Base-by-base conservation (phyloP, 2,888 invertebrate species). In the Drosophila kambysellisi region DNA sequence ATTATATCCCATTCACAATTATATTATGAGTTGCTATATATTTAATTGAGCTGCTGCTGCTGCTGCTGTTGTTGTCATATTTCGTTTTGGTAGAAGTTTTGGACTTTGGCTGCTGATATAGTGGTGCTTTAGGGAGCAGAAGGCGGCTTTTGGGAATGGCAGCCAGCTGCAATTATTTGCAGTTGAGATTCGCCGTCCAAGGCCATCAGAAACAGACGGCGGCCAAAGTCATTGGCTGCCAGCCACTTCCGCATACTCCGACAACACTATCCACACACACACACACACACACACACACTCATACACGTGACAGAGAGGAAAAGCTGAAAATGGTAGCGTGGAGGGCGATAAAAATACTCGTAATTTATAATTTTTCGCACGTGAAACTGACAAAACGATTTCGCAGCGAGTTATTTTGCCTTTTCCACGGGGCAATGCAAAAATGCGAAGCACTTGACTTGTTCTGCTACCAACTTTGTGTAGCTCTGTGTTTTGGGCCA, bases 291-390 rank as follows among this genome's bases (percentile, higher is more conserved):
- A 52, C 41, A 41, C 29, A 58, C 41, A 33, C 48, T 17, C 32
- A 57, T 20, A 66, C 61, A 52, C 43, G 48, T 46, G 35, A 37
- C 29, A 33, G 43, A 37, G 41, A 5, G 20, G 3, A 30, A 20
- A 20, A n/a, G 32, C 12, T 7, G 48, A 5, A 17, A 25, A 11
- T 37, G 20, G 12, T 15, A 15, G 46, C 20, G 11, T 4, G 53
- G 33, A 20, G n/a, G n/a, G 15, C 29, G 48, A 59, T 37, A 9
- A 52, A 56, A 74, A 81, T 63, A 64, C 39, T 53, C 89, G 80
- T 89, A 87, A 90, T 88, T 88, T 83, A 88, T 86, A 88, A 90
- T 87, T 88, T 87, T 88, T 89, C 76, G 83, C 87, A 87, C 90
- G 87, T 88, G 90, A 82, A 90, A 77, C 80, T 90, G 90, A 83